Percentiles rank a stretch among this genome's conserved stretches.
Conservation (phyloP, 2,797 vertebrate species). For the Microcaecilia unicolor region DNA sequence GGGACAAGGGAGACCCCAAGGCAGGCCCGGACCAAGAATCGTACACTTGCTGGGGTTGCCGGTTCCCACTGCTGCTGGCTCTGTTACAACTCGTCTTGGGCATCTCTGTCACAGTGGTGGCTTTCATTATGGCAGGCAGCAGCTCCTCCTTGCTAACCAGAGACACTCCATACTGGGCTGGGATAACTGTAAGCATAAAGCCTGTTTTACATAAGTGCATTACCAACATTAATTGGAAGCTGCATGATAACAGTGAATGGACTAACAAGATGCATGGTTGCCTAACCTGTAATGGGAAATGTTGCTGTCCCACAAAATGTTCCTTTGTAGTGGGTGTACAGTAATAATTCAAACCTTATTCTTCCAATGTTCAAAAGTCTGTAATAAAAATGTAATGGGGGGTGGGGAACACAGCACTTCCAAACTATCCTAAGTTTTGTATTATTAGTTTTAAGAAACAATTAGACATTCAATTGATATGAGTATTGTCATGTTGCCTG, state of each 20-base stretch:
- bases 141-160: conserved; percentile 82
- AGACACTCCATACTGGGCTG: conserved; percentile 96
- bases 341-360: too few relatives aligned
- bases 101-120: conserved; percentile 69
- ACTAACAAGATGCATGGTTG: conserved; percentile 53
- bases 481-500: too few relatives aligned
- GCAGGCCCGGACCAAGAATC: conserved; percentile 46
- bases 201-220: conserved; percentile 35
- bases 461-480: too few relatives aligned
- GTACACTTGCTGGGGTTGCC: conserved; percentile 75
- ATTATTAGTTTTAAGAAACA: too few relatives aligned
- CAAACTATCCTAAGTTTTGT: too few relatives aligned
- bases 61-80: conserved; percentile 83
- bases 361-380: conserved; percentile 2
- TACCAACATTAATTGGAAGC: conserved; percentile 34
- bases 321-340: too few relatives aligned
- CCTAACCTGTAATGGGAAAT: too few relatives aligned
- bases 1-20: conserved; percentile 38
- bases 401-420: conserved; percentile 5
- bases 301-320: too few relatives aligned
- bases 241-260: conserved; percentile 32
- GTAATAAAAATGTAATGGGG: conserved; percentile 12
- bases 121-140: conserved; percentile 81
- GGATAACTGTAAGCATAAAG: conserved; percentile 88
- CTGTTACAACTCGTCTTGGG: conserved; percentile 85